Conservation (phyloP, 1,140 invertebrate genomes). For the Pogonomyrmex barbatus region DNA sequence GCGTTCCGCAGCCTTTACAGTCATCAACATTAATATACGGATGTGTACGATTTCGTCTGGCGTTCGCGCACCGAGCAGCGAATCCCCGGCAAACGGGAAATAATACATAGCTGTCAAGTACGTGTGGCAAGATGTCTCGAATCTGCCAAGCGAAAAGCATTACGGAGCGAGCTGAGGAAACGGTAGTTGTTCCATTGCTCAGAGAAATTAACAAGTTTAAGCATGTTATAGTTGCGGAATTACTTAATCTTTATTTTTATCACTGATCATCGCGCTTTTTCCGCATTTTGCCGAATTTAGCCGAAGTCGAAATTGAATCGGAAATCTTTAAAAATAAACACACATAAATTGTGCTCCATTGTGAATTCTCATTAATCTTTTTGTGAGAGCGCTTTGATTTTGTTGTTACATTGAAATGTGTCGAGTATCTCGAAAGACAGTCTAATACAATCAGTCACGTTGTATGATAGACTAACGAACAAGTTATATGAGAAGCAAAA, state of each 20-base stretch:
- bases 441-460: not conserved
- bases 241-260: constrained; percentile 18
- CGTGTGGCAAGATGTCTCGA: not conserved
- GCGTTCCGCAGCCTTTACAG: constrained; percentile 53
- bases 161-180: not conserved
- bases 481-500: constrained; percentile 18
- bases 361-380: not conserved
- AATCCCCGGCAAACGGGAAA: constrained; percentile 24
- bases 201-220: not conserved
- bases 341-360: not conserved
- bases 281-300: not conserved
- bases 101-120: constrained; percentile 33
- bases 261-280: not conserved
- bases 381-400: not conserved
- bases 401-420: not conserved
- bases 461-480: not conserved
- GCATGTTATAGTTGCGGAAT: not conserved
- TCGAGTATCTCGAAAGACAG: not conserved
- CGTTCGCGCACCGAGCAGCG: not conserved
- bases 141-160: not conserved
- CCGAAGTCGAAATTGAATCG: not conserved
- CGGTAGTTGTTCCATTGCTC: not conserved
- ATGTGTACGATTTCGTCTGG: constrained; percentile 24
- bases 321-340: not conserved
- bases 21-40: constrained; percentile 48